phyloP scores from a whole-genome alignment of 2,797 vertebrate species.

The Brachyrhaphis roseni region DNA sequence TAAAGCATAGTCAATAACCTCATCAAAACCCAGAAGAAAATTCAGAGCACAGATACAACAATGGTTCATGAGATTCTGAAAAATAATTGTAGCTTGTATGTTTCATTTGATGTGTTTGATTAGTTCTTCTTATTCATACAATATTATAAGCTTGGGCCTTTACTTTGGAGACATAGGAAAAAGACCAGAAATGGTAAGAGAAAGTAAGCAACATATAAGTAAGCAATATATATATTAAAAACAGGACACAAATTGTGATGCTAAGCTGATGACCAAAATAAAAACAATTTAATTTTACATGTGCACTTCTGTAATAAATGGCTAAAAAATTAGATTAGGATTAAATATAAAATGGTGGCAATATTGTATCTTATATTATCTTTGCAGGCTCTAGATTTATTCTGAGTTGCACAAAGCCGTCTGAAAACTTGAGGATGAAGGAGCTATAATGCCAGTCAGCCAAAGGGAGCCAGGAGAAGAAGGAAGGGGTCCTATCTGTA shows the following conservation, averaged over 20 bases:
- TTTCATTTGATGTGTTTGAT: background rate
- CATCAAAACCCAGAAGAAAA: background rate
- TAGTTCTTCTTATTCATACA: background rate
- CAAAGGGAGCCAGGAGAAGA: slow-evolving; percentile 50
- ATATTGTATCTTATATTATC: slow-evolving; percentile 31
- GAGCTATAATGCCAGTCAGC: slow-evolving; percentile 57
- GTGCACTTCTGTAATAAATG: background rate
- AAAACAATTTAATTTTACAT: background rate
- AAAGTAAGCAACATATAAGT: background rate
- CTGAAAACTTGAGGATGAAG: slow-evolving; percentile 63
- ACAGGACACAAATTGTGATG: background rate
- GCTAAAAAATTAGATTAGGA: background rate
- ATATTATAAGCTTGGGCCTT: background rate
- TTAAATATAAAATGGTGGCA: slow-evolving; percentile 17
- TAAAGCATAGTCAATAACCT: background rate
- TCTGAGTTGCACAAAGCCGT: slow-evolving; percentile 56
- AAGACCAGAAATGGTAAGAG: background rate
- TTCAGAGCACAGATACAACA: background rate
- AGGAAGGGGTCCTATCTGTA: slow-evolving; percentile 59
- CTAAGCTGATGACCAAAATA: background rate
- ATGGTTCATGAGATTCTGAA: background rate
- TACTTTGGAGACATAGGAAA: background rate
- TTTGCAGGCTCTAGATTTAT: slow-evolving; percentile 48
- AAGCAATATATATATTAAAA: background rate
- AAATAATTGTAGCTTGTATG: background rate